Evolutionary conservation across 2,888 invertebrate species (phyloP).

Genomic region (Synergus gifuensis): DNA sequence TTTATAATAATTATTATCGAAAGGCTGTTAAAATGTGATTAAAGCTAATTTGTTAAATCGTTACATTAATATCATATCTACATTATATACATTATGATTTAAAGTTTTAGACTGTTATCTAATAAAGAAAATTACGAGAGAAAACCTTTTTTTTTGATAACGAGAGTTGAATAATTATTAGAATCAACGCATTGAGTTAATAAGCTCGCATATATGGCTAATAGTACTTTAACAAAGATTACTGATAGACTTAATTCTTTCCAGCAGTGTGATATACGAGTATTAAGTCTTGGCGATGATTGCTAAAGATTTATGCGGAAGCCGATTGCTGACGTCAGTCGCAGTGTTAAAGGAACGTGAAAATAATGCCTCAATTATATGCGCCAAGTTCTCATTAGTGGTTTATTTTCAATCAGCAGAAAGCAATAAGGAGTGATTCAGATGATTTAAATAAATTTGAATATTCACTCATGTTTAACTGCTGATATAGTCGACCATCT

Average conservation of each 20-base stretch:
- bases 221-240: constrained; percentile 14
- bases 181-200: not conserved
- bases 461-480: constrained; percentile 27
- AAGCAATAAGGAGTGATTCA: constrained; percentile 13
- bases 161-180: not conserved
- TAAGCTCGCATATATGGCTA: not conserved
- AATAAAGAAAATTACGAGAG: not conserved
- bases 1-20: not conserved
- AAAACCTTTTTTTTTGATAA: not conserved
- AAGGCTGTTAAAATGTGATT: not conserved
- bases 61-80: not conserved
- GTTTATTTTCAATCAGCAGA: constrained; percentile 21
- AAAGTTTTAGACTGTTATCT: not conserved
- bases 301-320: constrained; percentile 37
- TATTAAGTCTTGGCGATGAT: not conserved
- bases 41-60: not conserved
- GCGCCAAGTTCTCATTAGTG: constrained; percentile 28
- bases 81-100: not conserved
- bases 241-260: constrained; percentile 9
- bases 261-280: not conserved
- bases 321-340: constrained; percentile 38
- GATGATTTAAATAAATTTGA: constrained; percentile 33
- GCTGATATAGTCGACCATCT: constrained; percentile 3
- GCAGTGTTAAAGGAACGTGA: constrained; percentile 6
- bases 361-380: constrained; percentile 31